phyloP scores from a whole-genome alignment of 2,888 invertebrate genomes.

The Lasioglossum calceatum region DNA sequence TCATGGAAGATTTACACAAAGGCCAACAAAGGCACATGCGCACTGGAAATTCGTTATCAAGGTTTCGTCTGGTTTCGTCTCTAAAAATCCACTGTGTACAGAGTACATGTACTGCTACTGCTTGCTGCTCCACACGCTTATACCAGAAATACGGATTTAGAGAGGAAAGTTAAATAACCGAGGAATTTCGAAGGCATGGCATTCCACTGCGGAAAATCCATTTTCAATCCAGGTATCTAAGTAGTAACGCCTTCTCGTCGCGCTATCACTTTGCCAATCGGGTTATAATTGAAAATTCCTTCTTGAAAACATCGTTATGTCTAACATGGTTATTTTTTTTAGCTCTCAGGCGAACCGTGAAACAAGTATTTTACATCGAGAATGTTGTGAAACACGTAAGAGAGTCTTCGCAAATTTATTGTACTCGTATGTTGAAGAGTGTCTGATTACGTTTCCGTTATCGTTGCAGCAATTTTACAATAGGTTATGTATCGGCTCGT shows the following conservation, averaged over 20 bases:
- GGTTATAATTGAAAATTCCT: neutral
- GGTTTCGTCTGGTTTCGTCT: neutral
- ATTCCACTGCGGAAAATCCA: constrained; percentile 77
- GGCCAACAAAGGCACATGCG: neutral
- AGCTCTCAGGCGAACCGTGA: constrained; percentile 84
- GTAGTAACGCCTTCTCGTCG: neutral
- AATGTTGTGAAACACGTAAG: constrained; percentile 83
- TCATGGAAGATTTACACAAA: neutral
- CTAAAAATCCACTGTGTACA: neutral
- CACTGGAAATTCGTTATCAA: neutral
- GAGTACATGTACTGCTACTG: neutral
- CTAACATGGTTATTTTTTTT: constrained; percentile 72
- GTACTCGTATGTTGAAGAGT: neutral
- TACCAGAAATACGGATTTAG: neutral
- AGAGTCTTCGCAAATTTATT: constrained; percentile 37
- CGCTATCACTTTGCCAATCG: neutral
- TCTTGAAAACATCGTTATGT: neutral
- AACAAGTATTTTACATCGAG: constrained; percentile 82
- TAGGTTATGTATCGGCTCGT: constrained; percentile 77
- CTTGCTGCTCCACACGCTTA: neutral
- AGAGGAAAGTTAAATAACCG: neutral
- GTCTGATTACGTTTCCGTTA: neutral
- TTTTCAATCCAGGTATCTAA: constrained; percentile 80
- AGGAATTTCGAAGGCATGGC: constrained; percentile 73
- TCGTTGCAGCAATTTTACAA: constrained; percentile 68